Conservation (phyloP, 2,888 invertebrate species). For the Campaea margaritaria region DNA sequence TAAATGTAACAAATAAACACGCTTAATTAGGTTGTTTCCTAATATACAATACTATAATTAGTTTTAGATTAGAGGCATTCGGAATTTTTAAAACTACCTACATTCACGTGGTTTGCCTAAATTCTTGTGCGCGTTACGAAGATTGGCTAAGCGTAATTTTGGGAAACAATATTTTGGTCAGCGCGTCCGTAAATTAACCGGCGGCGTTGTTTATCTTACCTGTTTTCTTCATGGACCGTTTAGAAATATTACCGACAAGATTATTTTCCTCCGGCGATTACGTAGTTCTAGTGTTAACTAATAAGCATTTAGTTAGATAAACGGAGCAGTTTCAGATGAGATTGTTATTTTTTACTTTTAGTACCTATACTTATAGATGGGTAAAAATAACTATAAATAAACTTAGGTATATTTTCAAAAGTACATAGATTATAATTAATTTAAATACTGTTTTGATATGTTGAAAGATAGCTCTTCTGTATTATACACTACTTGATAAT, state of each 20-base stretch:
- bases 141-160: conserved; percentile 18
- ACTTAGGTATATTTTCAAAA: too few species aligned
- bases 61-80: conserved; percentile 18
- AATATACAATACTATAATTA: not conserved
- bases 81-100: conserved; percentile 42
- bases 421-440: too few species aligned
- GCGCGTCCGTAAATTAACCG: conserved; percentile 40
- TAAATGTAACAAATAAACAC: conserved; percentile 24
- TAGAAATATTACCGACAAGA: conserved; percentile 44
- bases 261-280: conserved; percentile 14
- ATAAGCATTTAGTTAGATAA: not conserved
- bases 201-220: conserved; percentile 46
- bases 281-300: conserved; percentile 13
- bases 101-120: conserved; percentile 17
- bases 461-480: too few species aligned
- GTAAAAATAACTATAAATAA: not conserved
- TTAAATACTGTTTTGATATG: too few species aligned
- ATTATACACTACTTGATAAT: too few species aligned
- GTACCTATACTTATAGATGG: not conserved
- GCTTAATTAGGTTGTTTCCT: conserved; percentile 27
- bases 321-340: conserved; percentile 6
- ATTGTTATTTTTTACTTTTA: not conserved
- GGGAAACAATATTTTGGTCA: conserved; percentile 34
- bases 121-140: conserved; percentile 9
- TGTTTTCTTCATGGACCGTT: conserved; percentile 46